Evolutionary conservation across 2,888 invertebrate genomes (phyloP), one percentile per base, ranked within the genome.

Genomic region (Sympetrum striolatum): DNA sequence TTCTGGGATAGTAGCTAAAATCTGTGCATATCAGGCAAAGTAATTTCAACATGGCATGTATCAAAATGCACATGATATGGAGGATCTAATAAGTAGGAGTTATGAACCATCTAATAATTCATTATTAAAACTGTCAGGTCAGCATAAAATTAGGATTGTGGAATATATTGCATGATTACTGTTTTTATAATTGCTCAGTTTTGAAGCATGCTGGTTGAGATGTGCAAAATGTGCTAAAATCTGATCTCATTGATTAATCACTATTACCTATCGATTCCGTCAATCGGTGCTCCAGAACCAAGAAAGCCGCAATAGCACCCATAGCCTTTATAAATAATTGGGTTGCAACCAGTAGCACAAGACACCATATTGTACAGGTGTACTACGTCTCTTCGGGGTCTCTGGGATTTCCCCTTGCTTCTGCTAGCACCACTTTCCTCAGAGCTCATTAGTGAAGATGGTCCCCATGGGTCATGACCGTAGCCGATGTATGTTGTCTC

Each of bases 301-400:
- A 97, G 95, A 93, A 98, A 97, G 5, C 98, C 98, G 93, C 98
- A 98, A 93, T 97, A 98, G 93, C 98, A 98, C 3, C 98, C 98
- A 92, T 98, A 98, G 15, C 98, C 98, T 93, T 98, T 98, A 93
- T 97, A 98, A 14, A 95, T 94, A 2, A 98, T 93, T 0, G 98
- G 98, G 93, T 98, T 96, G 92, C 98, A 98, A 5, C 97, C 97
- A 0, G 97, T 97, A 0, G 97, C 96, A 92, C 98, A 98, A 91
- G 96, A 95, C 91, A 98, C 95, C 97, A 98, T 98, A 92, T 97
- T 97, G 94, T 97, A 98, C 31, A 98, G 95, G 92, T 97, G 96
- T 18, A 96, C 93, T 0, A 97, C 97, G 79, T 97, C 97, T 1
- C 98, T 95, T 93, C 97, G 97, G 39, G 95, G 94, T 18, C 97